phyloP scores from a whole-genome alignment of 2,888 invertebrate genomes.

The Gnatocerus cornutus region DNA sequence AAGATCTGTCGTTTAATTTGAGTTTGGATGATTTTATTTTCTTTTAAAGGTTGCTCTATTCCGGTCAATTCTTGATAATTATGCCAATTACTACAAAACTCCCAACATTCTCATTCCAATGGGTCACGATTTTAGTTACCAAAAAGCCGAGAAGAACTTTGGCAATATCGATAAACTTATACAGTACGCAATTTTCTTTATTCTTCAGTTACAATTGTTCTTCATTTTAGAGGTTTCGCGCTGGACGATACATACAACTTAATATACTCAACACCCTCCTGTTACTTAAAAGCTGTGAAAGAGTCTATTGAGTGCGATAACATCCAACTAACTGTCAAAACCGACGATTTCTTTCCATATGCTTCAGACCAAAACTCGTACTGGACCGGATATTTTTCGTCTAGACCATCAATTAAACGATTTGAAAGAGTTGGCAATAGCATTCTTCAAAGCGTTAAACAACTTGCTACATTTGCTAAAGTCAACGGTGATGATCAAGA shows the following conservation, averaged over 20 bases:
- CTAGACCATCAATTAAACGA: slow-evolving; percentile 75
- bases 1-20: background rate
- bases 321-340: slow-evolving; percentile 67
- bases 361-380: slow-evolving; percentile 78
- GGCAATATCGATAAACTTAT: slow-evolving; percentile 76
- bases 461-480: slow-evolving; percentile 77
- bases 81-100: slow-evolving; percentile 71
- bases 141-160: slow-evolving; percentile 75
- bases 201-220: background rate
- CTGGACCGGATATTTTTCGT: slow-evolving; percentile 83
- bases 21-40: slow-evolving; percentile 68
- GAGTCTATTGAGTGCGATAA: slow-evolving; percentile 65
- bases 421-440: slow-evolving; percentile 72
- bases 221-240: slow-evolving; percentile 53
- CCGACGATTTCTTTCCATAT: slow-evolving; percentile 80
- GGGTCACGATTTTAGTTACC: slow-evolving; percentile 80
- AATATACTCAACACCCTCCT: slow-evolving; percentile 87
- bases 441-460: slow-evolving; percentile 77
- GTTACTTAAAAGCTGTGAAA: slow-evolving; percentile 83
- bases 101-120: slow-evolving; percentile 78
- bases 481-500: slow-evolving; percentile 72
- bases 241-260: slow-evolving; percentile 75
- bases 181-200: slow-evolving; percentile 56
- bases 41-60: slow-evolving; percentile 21
- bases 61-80: slow-evolving; percentile 63